These are phyloP conservation scores for Orchesella cincta DNA, from an alignment of 1,140 invertebrate genomes.

Conservation along the genomic window DNA sequence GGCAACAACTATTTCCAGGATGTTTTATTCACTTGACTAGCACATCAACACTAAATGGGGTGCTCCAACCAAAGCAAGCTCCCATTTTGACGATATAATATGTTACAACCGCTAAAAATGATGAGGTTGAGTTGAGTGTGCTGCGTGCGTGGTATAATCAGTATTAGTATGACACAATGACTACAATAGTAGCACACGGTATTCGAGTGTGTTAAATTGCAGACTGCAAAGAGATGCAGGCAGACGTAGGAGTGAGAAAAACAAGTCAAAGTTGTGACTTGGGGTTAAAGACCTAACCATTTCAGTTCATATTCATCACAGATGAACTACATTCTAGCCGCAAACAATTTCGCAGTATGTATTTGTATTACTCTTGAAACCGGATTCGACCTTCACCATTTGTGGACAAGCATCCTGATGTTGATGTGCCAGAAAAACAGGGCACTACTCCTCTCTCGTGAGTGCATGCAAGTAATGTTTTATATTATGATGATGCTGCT, in stretches of 20 bases:
- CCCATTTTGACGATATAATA: no score
- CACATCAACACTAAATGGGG: no score
- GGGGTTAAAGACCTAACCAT: constrained; percentile 29
- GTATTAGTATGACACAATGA: neutral
- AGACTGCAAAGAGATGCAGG: neutral
- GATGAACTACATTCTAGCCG: constrained; percentile 13
- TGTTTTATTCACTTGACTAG: no score
- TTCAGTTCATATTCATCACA: constrained; percentile 1
- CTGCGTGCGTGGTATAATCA: no score
- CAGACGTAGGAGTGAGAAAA: constrained; percentile 20
- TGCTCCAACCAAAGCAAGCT: no score
- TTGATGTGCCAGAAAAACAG: constrained; percentile 8
- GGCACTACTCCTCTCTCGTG: constrained; percentile 14
- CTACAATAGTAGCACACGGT: neutral
- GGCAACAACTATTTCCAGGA: no score
- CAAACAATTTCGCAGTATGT: neutral
- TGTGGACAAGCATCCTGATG: constrained; percentile 21
- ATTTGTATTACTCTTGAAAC: constrained; percentile 14
- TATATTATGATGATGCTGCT: no score
- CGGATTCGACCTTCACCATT: constrained; percentile 28
- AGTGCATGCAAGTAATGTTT: no score
- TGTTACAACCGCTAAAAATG: no score
- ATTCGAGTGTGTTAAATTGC: neutral
- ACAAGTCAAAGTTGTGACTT: constrained; percentile 1
- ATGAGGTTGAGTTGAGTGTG: no score